Conservation (phyloP, 2,113 vertebrate genomes). For the Zapornia atra region DNA sequence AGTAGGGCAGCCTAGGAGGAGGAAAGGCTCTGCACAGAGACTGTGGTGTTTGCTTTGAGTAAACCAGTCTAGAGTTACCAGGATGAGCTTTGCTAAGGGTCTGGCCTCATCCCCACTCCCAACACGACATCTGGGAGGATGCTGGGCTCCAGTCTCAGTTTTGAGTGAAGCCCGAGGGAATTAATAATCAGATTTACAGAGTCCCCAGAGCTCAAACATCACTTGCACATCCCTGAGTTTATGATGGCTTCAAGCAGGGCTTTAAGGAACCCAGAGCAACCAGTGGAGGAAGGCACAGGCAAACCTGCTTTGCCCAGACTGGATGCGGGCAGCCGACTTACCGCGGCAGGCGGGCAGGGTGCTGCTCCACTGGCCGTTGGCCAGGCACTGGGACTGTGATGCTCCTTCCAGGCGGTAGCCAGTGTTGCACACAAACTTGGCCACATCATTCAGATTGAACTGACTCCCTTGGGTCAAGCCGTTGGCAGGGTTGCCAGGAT, state of each 20-base stretch:
- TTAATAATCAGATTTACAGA: background rate
- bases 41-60: rapidly evolving
- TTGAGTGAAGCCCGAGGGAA: background rate
- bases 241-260: background rate
- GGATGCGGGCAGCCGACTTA: conserved; percentile 66
- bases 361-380: conserved; percentile 95
- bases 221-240: rapidly evolving
- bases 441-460: conserved; percentile 93
- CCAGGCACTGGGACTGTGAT: conserved; percentile 85
- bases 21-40: background rate
- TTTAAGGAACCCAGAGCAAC: rapidly evolving
- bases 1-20: background rate
- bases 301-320: rapidly evolving
- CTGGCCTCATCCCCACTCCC: background rate
- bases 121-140: background rate
- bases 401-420: conserved; percentile 90
- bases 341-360: conserved; percentile 89
- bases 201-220: background rate
- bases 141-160: background rate
- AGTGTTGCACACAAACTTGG: conserved; percentile 89
- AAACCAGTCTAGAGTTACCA: background rate
- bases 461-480: conserved; percentile 92
- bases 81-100: background rate
- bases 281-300: rapidly evolving
- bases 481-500: conserved; percentile 91